These are phyloP conservation scores for Candidula unifasciata DNA, from an alignment of 2,888 invertebrate species.

Conservation along the genomic window DNA sequence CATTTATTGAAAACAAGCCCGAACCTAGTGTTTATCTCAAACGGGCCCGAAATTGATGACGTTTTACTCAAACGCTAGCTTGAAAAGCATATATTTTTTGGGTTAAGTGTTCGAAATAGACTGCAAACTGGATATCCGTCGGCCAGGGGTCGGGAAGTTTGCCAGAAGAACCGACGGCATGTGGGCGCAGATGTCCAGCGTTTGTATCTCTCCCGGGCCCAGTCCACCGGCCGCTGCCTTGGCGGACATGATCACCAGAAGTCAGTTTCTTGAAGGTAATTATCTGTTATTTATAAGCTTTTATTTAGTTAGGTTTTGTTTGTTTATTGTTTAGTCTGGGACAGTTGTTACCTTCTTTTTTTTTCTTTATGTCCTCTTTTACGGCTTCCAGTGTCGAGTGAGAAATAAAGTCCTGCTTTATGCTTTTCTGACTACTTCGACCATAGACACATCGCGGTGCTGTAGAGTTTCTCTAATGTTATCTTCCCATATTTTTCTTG, in stretches of 20 bases:
- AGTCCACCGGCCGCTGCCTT: conserved; percentile 47
- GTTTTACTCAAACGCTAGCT: not conserved
- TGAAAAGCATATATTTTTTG: not conserved
- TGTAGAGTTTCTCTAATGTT: too few relatives aligned
- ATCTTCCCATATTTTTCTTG: too few relatives aligned
- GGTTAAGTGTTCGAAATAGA: not conserved
- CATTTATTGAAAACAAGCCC: too few relatives aligned
- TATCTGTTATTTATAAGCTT: not conserved
- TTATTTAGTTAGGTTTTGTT: too few relatives aligned
- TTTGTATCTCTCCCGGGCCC: conserved; percentile 48
- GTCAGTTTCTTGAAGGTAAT: conserved; percentile 49
- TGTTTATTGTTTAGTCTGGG: not conserved
- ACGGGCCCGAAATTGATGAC: too few relatives aligned
- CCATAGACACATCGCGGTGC: too few relatives aligned
- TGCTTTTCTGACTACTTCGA: too few relatives aligned
- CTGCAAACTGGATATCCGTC: conserved; percentile 40
- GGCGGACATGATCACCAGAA: conserved; percentile 49
- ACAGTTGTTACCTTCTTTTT: not conserved
- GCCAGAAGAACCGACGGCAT: conserved; percentile 24
- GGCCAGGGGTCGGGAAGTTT: conserved; percentile 7
- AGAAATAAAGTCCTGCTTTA: too few relatives aligned
- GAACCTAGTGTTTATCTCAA: too few relatives aligned
- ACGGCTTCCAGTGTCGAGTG: too few relatives aligned
- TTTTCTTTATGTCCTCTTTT: too few relatives aligned
- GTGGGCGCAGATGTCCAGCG: conserved; percentile 50